Evolutionary conservation across 2,113 vertebrate species (phyloP), one percentile per base, ranked within the genome.

Genomic region (Phycodurus eques): DNA sequence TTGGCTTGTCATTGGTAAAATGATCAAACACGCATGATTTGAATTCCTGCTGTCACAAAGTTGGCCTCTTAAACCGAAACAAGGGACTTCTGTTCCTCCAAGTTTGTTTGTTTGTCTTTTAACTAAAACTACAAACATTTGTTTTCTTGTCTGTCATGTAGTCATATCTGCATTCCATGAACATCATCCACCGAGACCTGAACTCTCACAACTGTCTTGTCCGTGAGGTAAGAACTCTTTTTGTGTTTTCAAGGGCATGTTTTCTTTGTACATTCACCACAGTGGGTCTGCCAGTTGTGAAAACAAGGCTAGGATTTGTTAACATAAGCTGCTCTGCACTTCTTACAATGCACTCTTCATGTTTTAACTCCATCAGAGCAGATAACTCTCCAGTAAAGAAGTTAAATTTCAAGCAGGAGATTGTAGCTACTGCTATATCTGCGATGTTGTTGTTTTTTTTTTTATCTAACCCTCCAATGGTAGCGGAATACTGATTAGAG

Each of bases 171-270:
- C 98, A 99, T 87, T 97, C 97, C 83, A 98, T 98, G 98, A 98
- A 97, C 89, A 96, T 99, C 84, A 99, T 99, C 90, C 97, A 99
- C 85, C 93, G 98, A 0, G 97, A 99, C 86, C 95, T 99, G 86
- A 99, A 99, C 89, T 98, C 97, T 8, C 93, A 98, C 93, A 99
- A 99, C 92, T 99, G 98, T 89, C 94, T 99, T 0, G 97, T 99
- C 68, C 93, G 95, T 43, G 96, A 98, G 94, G 95, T 95, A 81
- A 93, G 93, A 73, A 10, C 66, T 42, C 14, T 61, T 59, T 35
- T 17, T 27, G 44, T 71, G 68, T 35, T 22, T 60, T 73, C 51
- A 73, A 66, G 68, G 67, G 39, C 33, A 39, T 84, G 81, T 73
- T 87, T 78, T 74, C 51, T 81, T 74, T 78, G 42, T 62, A 72